Percentiles rank a stretch among this genome's conserved stretches.
phyloP scores from a whole-genome alignment of 2,113 vertebrate species.

The Gila orcuttii region DNA sequence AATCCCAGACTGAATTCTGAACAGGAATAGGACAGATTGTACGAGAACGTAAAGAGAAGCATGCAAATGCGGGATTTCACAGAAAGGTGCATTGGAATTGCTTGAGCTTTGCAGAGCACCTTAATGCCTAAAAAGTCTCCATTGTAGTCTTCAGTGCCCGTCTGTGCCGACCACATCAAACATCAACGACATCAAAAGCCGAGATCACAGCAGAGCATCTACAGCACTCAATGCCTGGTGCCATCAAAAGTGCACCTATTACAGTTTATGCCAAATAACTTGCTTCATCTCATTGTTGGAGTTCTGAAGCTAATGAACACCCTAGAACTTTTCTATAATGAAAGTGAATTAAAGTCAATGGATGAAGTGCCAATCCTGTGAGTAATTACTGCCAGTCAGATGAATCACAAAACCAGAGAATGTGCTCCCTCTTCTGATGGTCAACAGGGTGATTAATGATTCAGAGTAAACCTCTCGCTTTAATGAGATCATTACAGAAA shows the following conservation, averaged over 20 bases:
- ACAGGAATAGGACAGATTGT: neutral
- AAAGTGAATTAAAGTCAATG: constrained; percentile 54
- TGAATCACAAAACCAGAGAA: constrained; percentile 51
- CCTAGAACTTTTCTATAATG: constrained; percentile 40
- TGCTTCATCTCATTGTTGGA: constrained; percentile 1
- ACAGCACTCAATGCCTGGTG: constrained; percentile 30
- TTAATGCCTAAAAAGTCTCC: constrained; percentile 12
- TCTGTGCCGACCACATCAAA: constrained; percentile 37
- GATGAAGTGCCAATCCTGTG: constrained; percentile 58
- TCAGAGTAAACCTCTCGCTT: constrained; percentile 58
- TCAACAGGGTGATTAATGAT: constrained; percentile 56
- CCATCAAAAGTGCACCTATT: constrained; percentile 55
- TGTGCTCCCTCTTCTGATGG: constrained; percentile 50
- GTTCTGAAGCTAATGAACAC: constrained; percentile 44
- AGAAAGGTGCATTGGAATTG: constrained; percentile 9
- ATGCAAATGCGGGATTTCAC: neutral
- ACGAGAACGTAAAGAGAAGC: neutral
- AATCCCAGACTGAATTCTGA: neutral
- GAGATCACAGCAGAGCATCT: constrained; percentile 46
- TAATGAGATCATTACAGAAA: constrained; percentile 45
- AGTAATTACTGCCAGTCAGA: constrained; percentile 57
- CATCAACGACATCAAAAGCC: constrained; percentile 40
- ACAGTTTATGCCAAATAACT: constrained; percentile 34
- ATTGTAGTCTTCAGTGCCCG: constrained; percentile 4
- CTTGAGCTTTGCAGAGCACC: neutral